Evolutionary conservation across 1,140 invertebrate genomes (phyloP).

Genomic region (Nymphalis io): DNA sequence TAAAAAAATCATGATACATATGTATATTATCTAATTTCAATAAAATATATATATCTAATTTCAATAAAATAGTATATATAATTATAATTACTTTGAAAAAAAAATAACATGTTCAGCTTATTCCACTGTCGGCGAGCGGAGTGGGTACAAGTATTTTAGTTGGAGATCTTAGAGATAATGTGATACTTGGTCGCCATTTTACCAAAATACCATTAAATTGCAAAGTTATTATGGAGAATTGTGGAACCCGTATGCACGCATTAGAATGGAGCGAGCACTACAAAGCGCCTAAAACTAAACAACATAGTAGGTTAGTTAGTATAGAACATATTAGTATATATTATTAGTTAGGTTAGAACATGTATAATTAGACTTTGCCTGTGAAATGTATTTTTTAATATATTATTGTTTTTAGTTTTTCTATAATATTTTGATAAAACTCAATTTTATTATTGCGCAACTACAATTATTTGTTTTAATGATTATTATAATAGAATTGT

Average conservation of each 20-base stretch:
- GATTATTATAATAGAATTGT: not conserved
- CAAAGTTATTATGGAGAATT: conserved; percentile 69
- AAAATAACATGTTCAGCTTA: conserved; percentile 46
- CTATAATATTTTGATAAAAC: no score
- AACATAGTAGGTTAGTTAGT: conserved; percentile 53
- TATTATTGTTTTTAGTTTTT: not conserved
- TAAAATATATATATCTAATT: not conserved
- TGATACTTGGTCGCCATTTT: conserved; percentile 67
- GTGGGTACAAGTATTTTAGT: conserved; percentile 70
- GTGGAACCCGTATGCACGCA: conserved; percentile 62
- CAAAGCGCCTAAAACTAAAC: conserved; percentile 67
- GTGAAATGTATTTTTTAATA: not conserved
- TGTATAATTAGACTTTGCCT: not conserved
- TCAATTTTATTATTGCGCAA: not conserved
- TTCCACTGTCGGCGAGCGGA: conserved; percentile 68
- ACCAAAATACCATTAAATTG: conserved; percentile 65
- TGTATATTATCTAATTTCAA: no score
- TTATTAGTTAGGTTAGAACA: no score
- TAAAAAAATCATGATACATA: no score
- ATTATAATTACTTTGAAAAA: not conserved
- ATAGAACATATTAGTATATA: no score
- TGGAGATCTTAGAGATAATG: conserved; percentile 58
- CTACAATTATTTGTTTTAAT: not conserved
- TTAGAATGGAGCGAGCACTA: conserved; percentile 72
- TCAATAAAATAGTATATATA: not conserved